Evolutionary conservation across 2,113 vertebrate genomes (phyloP), one percentile per base, ranked within the genome.

Genomic region (Catharus fuscescens): DNA sequence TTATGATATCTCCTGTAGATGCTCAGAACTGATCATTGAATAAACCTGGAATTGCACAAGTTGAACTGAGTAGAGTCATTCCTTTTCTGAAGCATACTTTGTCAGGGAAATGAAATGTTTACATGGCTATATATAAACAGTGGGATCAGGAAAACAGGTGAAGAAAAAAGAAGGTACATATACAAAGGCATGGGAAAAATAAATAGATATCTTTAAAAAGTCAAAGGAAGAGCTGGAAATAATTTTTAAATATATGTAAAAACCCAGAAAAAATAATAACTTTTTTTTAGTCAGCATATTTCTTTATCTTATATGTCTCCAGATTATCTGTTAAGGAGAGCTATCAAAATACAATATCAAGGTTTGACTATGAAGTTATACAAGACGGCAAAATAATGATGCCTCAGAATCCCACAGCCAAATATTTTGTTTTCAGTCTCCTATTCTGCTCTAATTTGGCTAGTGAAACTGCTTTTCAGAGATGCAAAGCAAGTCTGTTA

Each of bases 231-330:
- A 85, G 13, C 8, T 74, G 20, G 14, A 71, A 79, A 50, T 29
- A 73, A 42, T 9, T 12, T 28, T 1, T 0, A 3, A 32, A 48
- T 54, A 31, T 6, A 42, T 2, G 6, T 31, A 28, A 60, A 80
- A 28, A 53, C 5, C 1, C 2, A 54, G 8, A 67, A 86, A 45
- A 45, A 32, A 54, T 25, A 36, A 59, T 0, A 32, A 18, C 3
- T 2, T 31, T 25, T 59, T 32, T 84, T 66, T 2, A 14, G 16
- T 38, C 1, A 1, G 24, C 4, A 9, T 40, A 29, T 56, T 73
- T 50, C 17, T 80, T 67, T 23, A 52, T 40, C 11, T 65, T 54
- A 32, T 25, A 60, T 77, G 21, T 45, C 13, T 86, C 32, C n/a
- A 61, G 18, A 44, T 82, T 72, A 80, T 21, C 7, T 60, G 18